Conservation (phyloP, 2,113 vertebrate genomes). For the Tringa solitaria region DNA sequence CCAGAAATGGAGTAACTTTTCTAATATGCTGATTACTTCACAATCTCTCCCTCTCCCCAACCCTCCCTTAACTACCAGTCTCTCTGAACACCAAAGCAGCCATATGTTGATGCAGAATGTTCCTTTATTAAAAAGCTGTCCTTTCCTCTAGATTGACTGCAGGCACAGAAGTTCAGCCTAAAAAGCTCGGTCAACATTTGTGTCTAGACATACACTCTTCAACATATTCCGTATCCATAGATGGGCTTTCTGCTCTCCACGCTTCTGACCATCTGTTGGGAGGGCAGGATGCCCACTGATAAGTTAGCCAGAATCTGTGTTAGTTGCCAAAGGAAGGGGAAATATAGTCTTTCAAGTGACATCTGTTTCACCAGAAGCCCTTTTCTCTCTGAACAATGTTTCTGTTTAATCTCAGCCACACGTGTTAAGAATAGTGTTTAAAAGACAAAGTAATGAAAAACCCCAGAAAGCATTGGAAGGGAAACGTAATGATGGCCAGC, state of each 20-base stretch:
- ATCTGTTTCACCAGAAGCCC: slow-evolving; percentile 29
- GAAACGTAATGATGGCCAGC: neutral
- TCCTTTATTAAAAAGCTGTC: neutral
- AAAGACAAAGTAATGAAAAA: neutral
- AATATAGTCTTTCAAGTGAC: slow-evolving; percentile 5
- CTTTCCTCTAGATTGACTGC: neutral
- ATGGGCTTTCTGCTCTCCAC: neutral
- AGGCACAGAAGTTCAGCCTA: slow-evolving; percentile 1
- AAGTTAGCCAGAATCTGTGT: slow-evolving; percentile 11
- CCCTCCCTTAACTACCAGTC: neutral
- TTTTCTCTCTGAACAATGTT: slow-evolving; percentile 26
- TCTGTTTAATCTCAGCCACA: neutral
- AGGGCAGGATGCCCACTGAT: slow-evolving; percentile 27
- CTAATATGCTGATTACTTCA: neutral
- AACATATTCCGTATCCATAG: neutral
- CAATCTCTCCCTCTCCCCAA: neutral
- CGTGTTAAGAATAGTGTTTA: neutral
- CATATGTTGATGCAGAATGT: slow-evolving; percentile 28
- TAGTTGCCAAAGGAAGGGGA: slow-evolving; percentile 23
- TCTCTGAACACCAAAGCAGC: neutral
- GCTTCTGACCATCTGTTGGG: slow-evolving; percentile 40
- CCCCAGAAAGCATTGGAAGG: neutral
- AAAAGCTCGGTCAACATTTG: neutral
- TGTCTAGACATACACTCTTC: neutral
- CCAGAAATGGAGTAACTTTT: neutral